phyloP scores from a whole-genome alignment of 2,113 vertebrate species.

The Phalacrocorax pelagicus region DNA sequence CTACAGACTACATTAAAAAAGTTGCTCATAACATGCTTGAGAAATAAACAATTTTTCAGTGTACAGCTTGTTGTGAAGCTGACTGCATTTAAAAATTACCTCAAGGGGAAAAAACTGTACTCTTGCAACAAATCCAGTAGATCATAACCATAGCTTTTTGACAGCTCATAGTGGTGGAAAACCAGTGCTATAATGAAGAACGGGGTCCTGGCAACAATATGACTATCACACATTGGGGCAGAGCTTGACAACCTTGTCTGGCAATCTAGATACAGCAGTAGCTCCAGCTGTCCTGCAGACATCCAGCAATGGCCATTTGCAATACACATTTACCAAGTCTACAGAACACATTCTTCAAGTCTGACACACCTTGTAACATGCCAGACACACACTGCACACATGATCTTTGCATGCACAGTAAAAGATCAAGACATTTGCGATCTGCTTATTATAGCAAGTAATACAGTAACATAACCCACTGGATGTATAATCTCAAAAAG shows the following conservation, averaged over 20 bases:
- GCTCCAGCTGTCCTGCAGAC: not conserved
- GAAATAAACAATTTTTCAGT: not conserved
- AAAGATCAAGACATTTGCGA: not conserved
- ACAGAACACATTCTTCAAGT: not conserved
- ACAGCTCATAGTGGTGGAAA: not conserved
- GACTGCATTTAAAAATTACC: not conserved
- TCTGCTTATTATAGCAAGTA: not conserved
- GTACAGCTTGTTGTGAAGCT: not conserved
- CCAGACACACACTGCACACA: not conserved
- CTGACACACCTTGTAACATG: not conserved
- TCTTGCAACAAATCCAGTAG: not conserved
- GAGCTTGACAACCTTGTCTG: not conserved
- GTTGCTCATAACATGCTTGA: not conserved
- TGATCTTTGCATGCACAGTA: not conserved
- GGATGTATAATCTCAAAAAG: not conserved
- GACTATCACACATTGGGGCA: not conserved
- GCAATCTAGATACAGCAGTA: not conserved
- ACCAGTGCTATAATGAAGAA: not conserved
- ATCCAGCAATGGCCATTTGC: not conserved
- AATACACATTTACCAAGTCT: not conserved
- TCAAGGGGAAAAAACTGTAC: not conserved
- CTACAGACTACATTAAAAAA: not conserved
- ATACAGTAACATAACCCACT: not conserved
- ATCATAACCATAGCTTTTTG: not conserved
- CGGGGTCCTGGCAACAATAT: rapidly evolving